Evolutionary conservation across 1,140 invertebrate species (phyloP), one percentile per base, ranked within the genome.

Genomic region (Drosophila ercepeae): DNA sequence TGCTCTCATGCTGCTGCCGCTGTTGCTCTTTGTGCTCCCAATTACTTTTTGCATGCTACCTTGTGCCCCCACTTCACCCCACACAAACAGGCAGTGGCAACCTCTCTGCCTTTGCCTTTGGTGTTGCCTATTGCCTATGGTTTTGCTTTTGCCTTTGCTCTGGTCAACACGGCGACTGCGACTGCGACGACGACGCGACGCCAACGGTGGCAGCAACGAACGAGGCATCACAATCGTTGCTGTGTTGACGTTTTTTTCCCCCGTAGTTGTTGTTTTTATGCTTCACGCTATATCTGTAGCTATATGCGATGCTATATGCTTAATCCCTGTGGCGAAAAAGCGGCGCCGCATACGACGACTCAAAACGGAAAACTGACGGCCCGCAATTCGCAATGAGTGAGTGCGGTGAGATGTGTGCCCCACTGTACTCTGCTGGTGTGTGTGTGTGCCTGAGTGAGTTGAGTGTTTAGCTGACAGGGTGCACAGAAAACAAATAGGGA

Each of bases 21-120:
- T 77, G 57, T 74, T 84, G 81, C 78, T 83, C 78, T 83, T 83
- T 83, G 78, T 83, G 78, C 78, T 84, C 79, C 79, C 79, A 83
- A 83, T 83, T 84, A 84, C 79, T 84, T 83, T 83, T 83, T 84
- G 78, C 78, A 83, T 83, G 79, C 70, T 83, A 83, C 78, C 79
- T 83, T 83, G 78, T 78, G 78, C 78, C 74, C 78, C 78, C 78
- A 82, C 78, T 82, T 82, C 74, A 82, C 78, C 78, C 67, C 74
- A 77, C 68, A 71, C 67, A 59, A 29, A 13, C 34, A 4, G 34
- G 34, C 60, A 46, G 21, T 44, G 29, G 18, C 57, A 55, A 50
- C 32, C 59, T 58, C 49, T 42, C 29, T 71, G 67, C 44, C 25
- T 19, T 61, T 64, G 60, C 41, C 29, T 63, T 63, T 55, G 18